A percentile compares a stretch with the other conserved stretches of the same genome.
These are phyloP conservation scores for Spinus olivaceus DNA, from an alignment of 2,797 vertebrate species.

Conservation along the genomic window DNA sequence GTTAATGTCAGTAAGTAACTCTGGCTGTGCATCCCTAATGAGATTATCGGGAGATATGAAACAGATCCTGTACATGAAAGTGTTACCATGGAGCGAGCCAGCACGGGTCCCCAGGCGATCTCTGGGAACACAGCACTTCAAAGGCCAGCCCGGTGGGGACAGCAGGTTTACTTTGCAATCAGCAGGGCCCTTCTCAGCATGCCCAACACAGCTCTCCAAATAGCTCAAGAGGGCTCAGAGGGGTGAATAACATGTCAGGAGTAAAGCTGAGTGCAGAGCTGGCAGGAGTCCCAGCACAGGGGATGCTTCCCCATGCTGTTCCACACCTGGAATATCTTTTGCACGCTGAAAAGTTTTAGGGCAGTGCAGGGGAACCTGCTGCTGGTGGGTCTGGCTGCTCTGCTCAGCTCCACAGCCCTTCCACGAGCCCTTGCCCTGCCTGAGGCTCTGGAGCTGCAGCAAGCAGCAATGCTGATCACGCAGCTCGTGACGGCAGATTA, in stretches of 20 bases:
- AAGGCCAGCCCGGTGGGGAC: background rate
- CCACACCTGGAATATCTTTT: background rate
- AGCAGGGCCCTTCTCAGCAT: background rate
- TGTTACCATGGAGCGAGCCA: conserved; percentile 9
- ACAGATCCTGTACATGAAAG: conserved; percentile 6
- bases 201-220: conserved; percentile 25
- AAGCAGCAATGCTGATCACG: conserved; percentile 58
- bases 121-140: conserved; percentile 36
- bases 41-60: conserved; percentile 23
- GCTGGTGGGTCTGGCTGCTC: background rate
- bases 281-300: background rate
- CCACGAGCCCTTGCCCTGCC: background rate
- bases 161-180: background rate
- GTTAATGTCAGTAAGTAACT: conserved; percentile 29
- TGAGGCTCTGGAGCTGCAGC: background rate
- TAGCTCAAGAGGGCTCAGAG: background rate
- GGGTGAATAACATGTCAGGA: background rate
- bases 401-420: background rate
- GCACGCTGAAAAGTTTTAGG: background rate
- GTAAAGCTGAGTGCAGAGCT: background rate
- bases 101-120: background rate
- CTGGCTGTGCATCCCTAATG: conserved; percentile 50
- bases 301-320: background rate
- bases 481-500: conserved; percentile 64
- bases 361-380: background rate